Conservation (phyloP, 2,113 vertebrate species). For the Noctilio leporinus region DNA sequence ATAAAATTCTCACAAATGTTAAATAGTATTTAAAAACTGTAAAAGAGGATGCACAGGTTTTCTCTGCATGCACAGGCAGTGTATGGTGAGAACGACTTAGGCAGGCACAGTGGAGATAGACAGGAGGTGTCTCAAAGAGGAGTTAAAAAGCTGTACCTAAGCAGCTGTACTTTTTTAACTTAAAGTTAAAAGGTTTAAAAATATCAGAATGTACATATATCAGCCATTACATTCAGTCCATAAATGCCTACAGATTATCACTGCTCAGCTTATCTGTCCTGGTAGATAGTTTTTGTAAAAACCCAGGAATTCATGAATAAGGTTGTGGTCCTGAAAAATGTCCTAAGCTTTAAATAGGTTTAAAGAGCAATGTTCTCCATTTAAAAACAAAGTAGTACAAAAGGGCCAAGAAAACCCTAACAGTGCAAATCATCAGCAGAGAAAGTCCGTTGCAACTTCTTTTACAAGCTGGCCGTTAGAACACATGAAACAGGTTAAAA, state of each 20-base stretch:
- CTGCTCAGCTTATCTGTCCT: slow-evolving; percentile 79
- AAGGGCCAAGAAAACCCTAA: slow-evolving; percentile 84
- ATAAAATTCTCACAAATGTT: slow-evolving; percentile 95
- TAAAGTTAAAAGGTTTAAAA: slow-evolving; percentile 74
- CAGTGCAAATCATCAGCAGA: slow-evolving; percentile 93
- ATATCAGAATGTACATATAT: slow-evolving; percentile 71
- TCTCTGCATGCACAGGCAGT: slow-evolving; percentile 92
- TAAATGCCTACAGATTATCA: slow-evolving; percentile 74
- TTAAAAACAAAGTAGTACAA: slow-evolving; percentile 85
- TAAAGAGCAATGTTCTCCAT: slow-evolving; percentile 82
- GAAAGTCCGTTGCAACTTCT: slow-evolving; percentile 91
- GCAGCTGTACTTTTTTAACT: slow-evolving; percentile 69
- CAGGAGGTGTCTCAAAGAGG: slow-evolving; percentile 70
- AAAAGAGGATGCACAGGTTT: slow-evolving; percentile 91
- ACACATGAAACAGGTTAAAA: slow-evolving; percentile 88
- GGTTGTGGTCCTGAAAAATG: slow-evolving; percentile 62
- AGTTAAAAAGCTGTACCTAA: slow-evolving; percentile 79
- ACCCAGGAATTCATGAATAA: slow-evolving; percentile 65
- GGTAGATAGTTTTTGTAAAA: slow-evolving; percentile 68
- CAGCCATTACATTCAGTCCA: slow-evolving; percentile 68
- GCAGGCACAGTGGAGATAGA: slow-evolving; percentile 88
- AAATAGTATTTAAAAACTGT: slow-evolving; percentile 90
- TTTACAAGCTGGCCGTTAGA: slow-evolving; percentile 93
- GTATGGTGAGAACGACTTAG: slow-evolving; percentile 89
- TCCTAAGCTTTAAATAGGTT: slow-evolving; percentile 71